Conservation (phyloP, 92 coral and sea anemone genomes). For the Pocillopora grandis region DNA sequence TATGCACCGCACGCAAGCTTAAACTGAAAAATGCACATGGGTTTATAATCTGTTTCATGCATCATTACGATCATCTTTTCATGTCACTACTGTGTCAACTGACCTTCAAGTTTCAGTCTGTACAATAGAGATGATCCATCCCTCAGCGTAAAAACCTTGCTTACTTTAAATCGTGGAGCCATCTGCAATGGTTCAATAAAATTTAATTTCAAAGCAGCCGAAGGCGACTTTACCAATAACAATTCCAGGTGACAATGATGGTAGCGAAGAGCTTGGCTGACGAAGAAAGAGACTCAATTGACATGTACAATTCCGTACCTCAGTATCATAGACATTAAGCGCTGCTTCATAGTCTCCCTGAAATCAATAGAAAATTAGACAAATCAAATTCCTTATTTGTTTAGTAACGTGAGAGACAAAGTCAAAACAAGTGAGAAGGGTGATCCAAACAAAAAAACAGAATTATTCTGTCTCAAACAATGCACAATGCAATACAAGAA, state of each 20-base stretch:
- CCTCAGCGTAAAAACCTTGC: constrained; percentile 32
- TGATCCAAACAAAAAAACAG: no score
- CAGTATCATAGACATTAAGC: constrained; percentile 60
- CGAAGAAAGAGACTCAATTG: not conserved
- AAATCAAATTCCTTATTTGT: not conserved
- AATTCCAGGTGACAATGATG: not conserved
- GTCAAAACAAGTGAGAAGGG: no score
- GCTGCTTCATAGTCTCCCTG: constrained; percentile 87
- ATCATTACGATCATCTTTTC: no score
- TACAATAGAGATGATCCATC: constrained; percentile 70
- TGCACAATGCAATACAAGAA: no score
- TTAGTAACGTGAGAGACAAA: not conserved
- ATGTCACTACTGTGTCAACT: not conserved
- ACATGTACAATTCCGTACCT: constrained; percentile 33
- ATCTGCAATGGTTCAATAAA: constrained; percentile 27
- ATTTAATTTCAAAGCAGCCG: no score
- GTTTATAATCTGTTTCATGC: no score
- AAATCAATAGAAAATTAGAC: not conserved
- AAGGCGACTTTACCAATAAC: no score
- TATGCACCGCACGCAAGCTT: no score
- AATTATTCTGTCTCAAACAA: no score
- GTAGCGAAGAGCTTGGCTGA: not conserved
- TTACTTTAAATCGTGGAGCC: constrained; percentile 35
- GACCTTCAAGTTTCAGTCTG: constrained; percentile 74
- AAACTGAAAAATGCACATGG: no score